phyloP scores from a whole-genome alignment of 1,140 invertebrate genomes.

The Bombus vancouverensis region DNA sequence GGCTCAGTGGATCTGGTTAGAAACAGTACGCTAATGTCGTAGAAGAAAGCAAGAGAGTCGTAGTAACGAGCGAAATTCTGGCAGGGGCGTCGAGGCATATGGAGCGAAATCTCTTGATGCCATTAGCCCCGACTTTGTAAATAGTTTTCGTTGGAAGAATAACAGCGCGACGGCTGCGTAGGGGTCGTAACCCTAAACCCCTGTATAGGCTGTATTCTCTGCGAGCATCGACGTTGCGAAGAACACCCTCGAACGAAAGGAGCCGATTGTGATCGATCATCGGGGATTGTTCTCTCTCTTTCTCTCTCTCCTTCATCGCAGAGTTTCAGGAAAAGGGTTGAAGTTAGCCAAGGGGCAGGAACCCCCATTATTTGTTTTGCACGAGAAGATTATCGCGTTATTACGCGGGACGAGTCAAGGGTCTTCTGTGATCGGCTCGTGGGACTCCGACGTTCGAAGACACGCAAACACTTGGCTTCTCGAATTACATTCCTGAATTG shows the following conservation, averaged over 20 bases:
- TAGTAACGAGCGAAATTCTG: constrained; percentile 40
- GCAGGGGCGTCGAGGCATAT: constrained; percentile 61
- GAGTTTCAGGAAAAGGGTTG: constrained; percentile 71
- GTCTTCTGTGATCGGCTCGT: constrained; percentile 40
- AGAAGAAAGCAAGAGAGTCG: constrained; percentile 43
- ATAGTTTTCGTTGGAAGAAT: constrained; percentile 80
- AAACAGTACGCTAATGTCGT: constrained; percentile 65
- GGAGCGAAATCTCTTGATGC: constrained; percentile 78
- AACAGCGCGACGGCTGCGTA: constrained; percentile 69
- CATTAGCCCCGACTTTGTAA: constrained; percentile 80
- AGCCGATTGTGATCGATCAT: constrained; percentile 78
- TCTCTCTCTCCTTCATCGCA: neutral
- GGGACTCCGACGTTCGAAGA: constrained; percentile 42
- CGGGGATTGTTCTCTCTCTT: constrained; percentile 66
- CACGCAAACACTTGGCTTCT: constrained; percentile 66
- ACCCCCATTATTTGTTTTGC: constrained; percentile 74
- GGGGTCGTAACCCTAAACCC: constrained; percentile 74
- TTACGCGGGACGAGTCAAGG: constrained; percentile 72
- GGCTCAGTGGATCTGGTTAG: constrained; percentile 56
- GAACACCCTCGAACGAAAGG: constrained; percentile 61
- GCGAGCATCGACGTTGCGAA: constrained; percentile 54
- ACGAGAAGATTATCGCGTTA: constrained; percentile 77
- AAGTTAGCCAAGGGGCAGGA: constrained; percentile 33
- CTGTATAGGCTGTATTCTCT: constrained; percentile 57
- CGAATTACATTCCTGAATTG: constrained; percentile 67